These are phyloP conservation scores for Andrena chrysosceles DNA, from an alignment of 2,888 invertebrate genomes.

Conservation along the genomic window DNA sequence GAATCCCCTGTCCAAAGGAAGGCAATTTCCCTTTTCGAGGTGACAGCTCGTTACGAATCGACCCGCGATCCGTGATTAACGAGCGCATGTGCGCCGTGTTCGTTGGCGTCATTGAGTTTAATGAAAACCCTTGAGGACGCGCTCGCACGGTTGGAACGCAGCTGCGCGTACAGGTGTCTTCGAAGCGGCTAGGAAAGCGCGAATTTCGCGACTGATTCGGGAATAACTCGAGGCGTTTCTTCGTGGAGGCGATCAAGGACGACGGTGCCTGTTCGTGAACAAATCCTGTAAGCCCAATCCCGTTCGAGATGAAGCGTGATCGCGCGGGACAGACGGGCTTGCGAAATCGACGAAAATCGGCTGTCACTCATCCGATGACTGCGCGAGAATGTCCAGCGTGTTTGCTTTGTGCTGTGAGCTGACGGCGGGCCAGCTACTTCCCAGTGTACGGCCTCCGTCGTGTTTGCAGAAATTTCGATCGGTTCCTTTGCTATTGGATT, in stretches of 20 bases:
- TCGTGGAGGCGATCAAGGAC: slow-evolving; percentile 48
- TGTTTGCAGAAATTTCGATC: slow-evolving; percentile 1
- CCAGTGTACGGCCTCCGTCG: slow-evolving; percentile 8
- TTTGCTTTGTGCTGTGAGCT: slow-evolving; percentile 7
- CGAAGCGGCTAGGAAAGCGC: neutral
- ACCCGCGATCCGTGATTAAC: slow-evolving; percentile 72
- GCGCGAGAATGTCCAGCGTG: neutral
- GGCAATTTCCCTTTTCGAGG: slow-evolving; percentile 47
- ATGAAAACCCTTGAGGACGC: slow-evolving; percentile 40
- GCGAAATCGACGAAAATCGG: slow-evolving; percentile 11
- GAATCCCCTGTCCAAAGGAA: slow-evolving; percentile 26
- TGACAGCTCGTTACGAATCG: slow-evolving; percentile 63
- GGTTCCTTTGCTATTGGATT: neutral
- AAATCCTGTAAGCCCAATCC: slow-evolving; percentile 20
- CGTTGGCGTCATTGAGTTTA: slow-evolving; percentile 72
- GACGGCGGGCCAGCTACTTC: neutral
- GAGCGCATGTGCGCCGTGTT: slow-evolving; percentile 74
- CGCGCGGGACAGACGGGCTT: neutral
- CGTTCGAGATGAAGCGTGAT: slow-evolving; percentile 20
- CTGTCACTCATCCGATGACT: slow-evolving; percentile 5
- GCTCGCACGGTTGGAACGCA: slow-evolving; percentile 13
- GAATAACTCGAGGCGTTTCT: neutral
- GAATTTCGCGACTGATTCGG: slow-evolving; percentile 18
- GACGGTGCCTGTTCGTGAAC: neutral
- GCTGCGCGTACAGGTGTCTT: slow-evolving; percentile 43